Base-by-base conservation (phyloP, 2,113 vertebrate species). In the Spea multiplicata region DNA sequence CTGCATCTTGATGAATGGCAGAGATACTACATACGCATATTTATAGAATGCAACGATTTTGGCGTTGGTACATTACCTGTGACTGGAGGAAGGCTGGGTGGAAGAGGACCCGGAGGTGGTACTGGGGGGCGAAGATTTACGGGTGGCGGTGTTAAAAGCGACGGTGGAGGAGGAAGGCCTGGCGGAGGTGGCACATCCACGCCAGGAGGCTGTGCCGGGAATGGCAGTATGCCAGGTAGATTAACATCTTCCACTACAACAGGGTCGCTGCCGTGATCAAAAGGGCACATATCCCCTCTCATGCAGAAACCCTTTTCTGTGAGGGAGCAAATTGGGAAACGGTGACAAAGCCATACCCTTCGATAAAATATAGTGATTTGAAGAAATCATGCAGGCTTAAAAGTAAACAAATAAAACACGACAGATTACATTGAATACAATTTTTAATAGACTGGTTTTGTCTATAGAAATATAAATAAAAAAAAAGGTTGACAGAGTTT, bases 291-390 rank as follows among this genome's bases (percentile, higher is more conserved):
- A 85, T 98, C 97, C 62, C 96, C 97, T 83, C 95, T 94, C 96
- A 98, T 97, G 86, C 97, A 98, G 89, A 98, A 98, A 69, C 97
- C 97, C 80, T 99, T 98, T 86, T 99, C 97, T 99, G 88, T 13
- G 10, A 13, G 4, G 30, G 1, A 30, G 30, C 30, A 30, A 30
- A 2, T 30, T 30, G 30, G 30, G 1, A 30, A 30, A 30, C 2
- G 30, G 30, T 30, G 30, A 30, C 30, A 30, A 30, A 30, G 30
- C 30, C 30, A 30, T 30, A 30, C 30, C 1, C 1, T 30, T 30
- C 30, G 1, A 30, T 30, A 30, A 30, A 30, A 30, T 30, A 30
- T 30, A 30, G 30, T 2, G 30, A 2, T 30, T 30, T 30, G 30
- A 30, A 30, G 30, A 30, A 30, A 30, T 30, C 30, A 30, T 1